phyloP scores from a whole-genome alignment of 2,113 vertebrate genomes.

The Osmerus eperlanus region DNA sequence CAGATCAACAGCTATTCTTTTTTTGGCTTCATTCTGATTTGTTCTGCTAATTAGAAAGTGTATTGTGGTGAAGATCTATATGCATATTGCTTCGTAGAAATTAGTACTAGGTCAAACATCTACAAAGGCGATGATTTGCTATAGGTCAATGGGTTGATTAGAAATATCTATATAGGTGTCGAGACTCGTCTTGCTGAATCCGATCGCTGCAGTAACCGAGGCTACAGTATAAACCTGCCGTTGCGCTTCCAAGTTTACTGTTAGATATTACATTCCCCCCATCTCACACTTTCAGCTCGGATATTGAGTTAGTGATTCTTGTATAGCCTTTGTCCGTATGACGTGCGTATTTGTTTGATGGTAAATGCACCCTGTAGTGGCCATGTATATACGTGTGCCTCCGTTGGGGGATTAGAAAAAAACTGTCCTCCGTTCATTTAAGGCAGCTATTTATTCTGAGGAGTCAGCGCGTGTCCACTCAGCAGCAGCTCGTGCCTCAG shows the following conservation, averaged over 20 bases:
- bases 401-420: not conserved
- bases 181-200: not conserved
- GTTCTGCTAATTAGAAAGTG: constrained; percentile 6
- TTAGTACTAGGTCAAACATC: not conserved
- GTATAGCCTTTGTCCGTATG: not conserved
- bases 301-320: not conserved
- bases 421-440: constrained; percentile 29
- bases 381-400: too few relatives aligned
- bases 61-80: constrained; percentile 2
- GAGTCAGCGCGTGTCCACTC: constrained; percentile 59
- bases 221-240: not conserved
- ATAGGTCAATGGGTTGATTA: not conserved
- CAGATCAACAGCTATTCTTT: too few relatives aligned
- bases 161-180: not conserved
- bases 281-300: not conserved
- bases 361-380: too few relatives aligned
- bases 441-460: constrained; percentile 54
- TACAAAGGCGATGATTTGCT: not conserved
- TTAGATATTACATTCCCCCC: not conserved
- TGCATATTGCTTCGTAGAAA: not conserved
- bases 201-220: not conserved
- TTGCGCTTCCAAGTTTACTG: constrained; percentile 31
- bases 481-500: constrained; percentile 54
- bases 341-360: too few relatives aligned
- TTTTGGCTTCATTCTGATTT: too few relatives aligned